phyloP scores from a whole-genome alignment of 2,113 vertebrate species.

The Fukomys damarensis region DNA sequence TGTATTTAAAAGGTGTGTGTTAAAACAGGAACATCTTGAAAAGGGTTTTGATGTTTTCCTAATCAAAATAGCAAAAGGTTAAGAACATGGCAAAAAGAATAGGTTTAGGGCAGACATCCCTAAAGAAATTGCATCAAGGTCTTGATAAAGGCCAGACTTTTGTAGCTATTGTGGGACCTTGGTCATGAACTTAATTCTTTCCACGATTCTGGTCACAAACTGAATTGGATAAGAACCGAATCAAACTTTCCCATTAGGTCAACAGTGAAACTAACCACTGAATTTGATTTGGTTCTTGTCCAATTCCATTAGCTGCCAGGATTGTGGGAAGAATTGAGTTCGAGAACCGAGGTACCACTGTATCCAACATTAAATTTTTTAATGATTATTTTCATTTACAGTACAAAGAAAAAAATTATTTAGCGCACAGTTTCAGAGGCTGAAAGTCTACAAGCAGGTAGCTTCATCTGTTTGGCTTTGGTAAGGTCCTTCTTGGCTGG shows the following conservation, averaged over 20 bases:
- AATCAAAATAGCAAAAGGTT: not conserved
- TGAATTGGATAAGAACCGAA: not conserved
- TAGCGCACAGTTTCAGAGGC: not conserved
- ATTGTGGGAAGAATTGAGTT: not conserved
- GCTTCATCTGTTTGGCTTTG: not conserved
- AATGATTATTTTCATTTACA: not conserved
- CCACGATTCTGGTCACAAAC: not conserved
- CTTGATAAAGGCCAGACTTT: not conserved
- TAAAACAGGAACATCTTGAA: not conserved
- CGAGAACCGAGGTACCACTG: not conserved
- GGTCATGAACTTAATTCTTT: not conserved
- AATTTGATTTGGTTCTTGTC: not conserved
- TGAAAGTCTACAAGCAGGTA: not conserved
- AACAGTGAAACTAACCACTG: not conserved
- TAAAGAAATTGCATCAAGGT: not conserved
- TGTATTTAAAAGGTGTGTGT: not conserved
- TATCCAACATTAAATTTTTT: conserved; percentile 22
- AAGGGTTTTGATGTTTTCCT: conserved; percentile 11
- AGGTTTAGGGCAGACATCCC: not conserved
- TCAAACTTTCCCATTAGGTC: not conserved
- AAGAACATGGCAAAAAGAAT: conserved; percentile 29
- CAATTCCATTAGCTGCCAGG: not conserved
- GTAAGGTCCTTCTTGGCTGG: not conserved
- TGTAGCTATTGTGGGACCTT: not conserved
- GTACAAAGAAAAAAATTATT: not conserved